These are phyloP conservation scores for Hyperoplus immaculatus DNA, from an alignment of 2,797 vertebrate genomes.

Conservation along the genomic window DNA sequence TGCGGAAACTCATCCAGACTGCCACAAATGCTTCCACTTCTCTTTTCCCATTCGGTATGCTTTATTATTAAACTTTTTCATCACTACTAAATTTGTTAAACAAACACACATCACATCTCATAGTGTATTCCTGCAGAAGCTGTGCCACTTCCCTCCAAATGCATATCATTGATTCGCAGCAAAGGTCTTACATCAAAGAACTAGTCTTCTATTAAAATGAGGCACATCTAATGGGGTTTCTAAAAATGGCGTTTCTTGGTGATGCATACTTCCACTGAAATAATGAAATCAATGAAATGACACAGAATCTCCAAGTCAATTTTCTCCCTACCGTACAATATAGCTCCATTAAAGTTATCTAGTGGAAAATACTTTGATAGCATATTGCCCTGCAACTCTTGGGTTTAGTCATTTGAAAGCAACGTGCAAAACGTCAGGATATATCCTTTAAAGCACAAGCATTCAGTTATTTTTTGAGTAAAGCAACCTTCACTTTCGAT, in stretches of 20 bases:
- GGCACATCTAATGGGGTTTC: constrained; percentile 19
- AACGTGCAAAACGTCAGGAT: background rate
- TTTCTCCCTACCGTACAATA: background rate
- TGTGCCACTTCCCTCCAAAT: constrained; percentile 63
- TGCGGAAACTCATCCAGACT: constrained; percentile 43
- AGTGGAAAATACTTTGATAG: background rate
- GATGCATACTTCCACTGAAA: background rate
- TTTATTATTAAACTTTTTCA: background rate
- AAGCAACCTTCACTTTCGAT: constrained; percentile 25
- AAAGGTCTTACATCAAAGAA: constrained; percentile 65
- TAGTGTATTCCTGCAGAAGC: constrained; percentile 41
- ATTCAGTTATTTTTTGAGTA: background rate
- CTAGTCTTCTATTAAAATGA: constrained; percentile 49
- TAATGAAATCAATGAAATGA: constrained; percentile 8
- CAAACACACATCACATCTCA: constrained; percentile 23
- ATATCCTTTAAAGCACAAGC: background rate
- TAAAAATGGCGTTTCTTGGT: constrained; percentile 7
- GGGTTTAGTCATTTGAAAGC: background rate
- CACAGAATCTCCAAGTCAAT: background rate
- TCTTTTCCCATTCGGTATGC: background rate
- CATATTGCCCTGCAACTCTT: background rate
- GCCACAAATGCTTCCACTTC: constrained; percentile 1
- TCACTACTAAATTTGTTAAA: background rate
- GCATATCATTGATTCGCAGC: constrained; percentile 66
- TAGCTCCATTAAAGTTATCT: background rate